Conservation (phyloP, 2,113 vertebrate genomes). For the Bambusicola thoracicus region DNA sequence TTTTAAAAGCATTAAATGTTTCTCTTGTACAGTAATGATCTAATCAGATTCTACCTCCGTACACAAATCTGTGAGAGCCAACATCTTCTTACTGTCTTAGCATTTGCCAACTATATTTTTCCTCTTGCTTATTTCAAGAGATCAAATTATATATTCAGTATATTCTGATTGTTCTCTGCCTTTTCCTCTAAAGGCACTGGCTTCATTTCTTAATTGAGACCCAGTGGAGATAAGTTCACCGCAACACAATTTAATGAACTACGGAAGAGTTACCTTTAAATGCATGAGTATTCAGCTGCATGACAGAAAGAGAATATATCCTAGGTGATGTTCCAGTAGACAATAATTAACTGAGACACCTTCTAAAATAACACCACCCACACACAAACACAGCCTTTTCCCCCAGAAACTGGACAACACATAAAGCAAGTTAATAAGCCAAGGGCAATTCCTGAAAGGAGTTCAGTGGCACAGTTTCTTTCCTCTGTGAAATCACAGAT, state of each 20-base stretch:
- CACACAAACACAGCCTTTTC: constrained; percentile 15
- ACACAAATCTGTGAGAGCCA: background rate
- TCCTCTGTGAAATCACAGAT: constrained; percentile 7
- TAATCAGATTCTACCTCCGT: background rate
- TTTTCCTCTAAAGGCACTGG: constrained; percentile 37
- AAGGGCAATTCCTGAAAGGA: background rate
- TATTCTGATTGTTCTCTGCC: constrained; percentile 56
- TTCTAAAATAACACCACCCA: constrained; percentile 56
- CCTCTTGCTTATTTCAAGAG: constrained; percentile 19
- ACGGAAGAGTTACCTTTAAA: constrained; percentile 20
- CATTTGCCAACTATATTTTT: background rate
- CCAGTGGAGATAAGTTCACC: constrained; percentile 43
- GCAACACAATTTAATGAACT: constrained; percentile 29
- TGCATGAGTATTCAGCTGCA: constrained; percentile 24
- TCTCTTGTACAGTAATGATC: background rate
- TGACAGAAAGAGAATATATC: constrained; percentile 40
- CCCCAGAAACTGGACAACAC: background rate
- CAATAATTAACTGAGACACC: constrained; percentile 38
- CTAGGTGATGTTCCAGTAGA: constrained; percentile 28
- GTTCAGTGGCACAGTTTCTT: background rate
- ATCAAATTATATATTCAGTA: constrained; percentile 56
- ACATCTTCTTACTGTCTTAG: background rate
- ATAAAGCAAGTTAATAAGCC: background rate
- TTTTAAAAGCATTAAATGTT: constrained; percentile 13
- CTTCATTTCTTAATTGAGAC: constrained; percentile 60